Conservation (phyloP, 2,113 vertebrate species). For the Oncorhynchus gorbuscha region DNA sequence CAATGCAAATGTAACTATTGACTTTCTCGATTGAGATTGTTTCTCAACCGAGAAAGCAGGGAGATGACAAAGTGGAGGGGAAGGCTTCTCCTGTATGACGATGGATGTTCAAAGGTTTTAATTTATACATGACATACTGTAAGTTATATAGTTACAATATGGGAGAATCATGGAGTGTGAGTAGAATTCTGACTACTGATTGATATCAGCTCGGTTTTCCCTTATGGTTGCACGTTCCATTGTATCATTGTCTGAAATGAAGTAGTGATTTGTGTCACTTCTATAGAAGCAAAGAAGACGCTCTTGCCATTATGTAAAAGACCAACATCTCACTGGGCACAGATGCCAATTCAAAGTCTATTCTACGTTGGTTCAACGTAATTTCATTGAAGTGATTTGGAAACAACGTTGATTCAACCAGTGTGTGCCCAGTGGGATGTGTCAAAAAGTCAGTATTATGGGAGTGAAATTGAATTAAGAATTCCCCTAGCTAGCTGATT, state of each 20-base stretch:
- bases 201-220: slow-evolving; percentile 36
- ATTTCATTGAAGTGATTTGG: too few relatives aligned
- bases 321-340: slow-evolving; percentile 8
- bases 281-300: slow-evolving; percentile 49
- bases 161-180: slow-evolving; percentile 27
- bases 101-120: background rate
- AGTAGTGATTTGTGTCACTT: slow-evolving; percentile 40
- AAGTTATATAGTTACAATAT: slow-evolving; percentile 12
- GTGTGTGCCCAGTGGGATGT: background rate
- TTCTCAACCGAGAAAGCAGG: background rate
- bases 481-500: slow-evolving; percentile 66
- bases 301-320: slow-evolving; percentile 20
- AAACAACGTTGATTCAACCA: too few relatives aligned
- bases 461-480: slow-evolving; percentile 67
- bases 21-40: background rate
- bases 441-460: slow-evolving; percentile 48
- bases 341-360: too few relatives aligned
- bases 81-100: background rate
- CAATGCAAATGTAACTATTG: background rate
- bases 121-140: background rate
- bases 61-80: background rate
- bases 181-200: slow-evolving; percentile 15
- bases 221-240: slow-evolving; percentile 35
- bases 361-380: too few relatives aligned
- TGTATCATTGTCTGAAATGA: slow-evolving; percentile 47